Evolutionary conservation across 2,797 vertebrate species (phyloP), one percentile per base, ranked within the genome.

Genomic region (Helicolenus hilgendorfi): DNA sequence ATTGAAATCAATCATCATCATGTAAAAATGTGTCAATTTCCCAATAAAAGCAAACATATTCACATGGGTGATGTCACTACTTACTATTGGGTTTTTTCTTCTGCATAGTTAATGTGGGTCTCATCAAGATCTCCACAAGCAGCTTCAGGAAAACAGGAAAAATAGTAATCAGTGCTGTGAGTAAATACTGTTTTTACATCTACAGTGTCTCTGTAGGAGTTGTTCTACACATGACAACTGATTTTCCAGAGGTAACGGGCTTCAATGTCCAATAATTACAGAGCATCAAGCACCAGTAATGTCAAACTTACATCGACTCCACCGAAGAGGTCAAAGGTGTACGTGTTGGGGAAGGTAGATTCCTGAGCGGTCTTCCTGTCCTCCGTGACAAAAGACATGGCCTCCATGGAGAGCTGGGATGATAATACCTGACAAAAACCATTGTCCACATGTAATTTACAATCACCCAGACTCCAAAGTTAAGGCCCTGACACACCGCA

Each of bases 51-150:
- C 2, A 60, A 33, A 49, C 14, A 60, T 10, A 27, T 5, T 3
- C 7, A 49, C 4, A 31, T 11, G 20, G 45, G 3, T 55, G 11
- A 79, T 18, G 13, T 59, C 8, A 63, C 1, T 72, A 97, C 98
- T 98, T 97, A 99, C 99, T 98, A 97, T 98, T 99, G 72, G 98
- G 97, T 92, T 98, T 98, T 93, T 98, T 98, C 93, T 98, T 98
- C 96, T 99, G 98, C 91, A 98, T 97, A 92, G 98, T 98, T 81
- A 99, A 96, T 7, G 99, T 99, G 91, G 99, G 98, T 87, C 98
- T 98, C 99, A 99, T 99, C 88, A 99, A 96, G 95, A 99, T 98
- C 97, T 99, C 99, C 95, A 99, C 98, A 86, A 99, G 98, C 94
- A 99, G 98, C 99, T 99, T 85, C 3, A 72, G 68, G 56, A 33